Percentiles rank a stretch among this genome's conserved stretches.
These are phyloP conservation scores for Sinohyriopsis cumingii DNA, from an alignment of 2,888 invertebrate species.

Conservation along the genomic window DNA sequence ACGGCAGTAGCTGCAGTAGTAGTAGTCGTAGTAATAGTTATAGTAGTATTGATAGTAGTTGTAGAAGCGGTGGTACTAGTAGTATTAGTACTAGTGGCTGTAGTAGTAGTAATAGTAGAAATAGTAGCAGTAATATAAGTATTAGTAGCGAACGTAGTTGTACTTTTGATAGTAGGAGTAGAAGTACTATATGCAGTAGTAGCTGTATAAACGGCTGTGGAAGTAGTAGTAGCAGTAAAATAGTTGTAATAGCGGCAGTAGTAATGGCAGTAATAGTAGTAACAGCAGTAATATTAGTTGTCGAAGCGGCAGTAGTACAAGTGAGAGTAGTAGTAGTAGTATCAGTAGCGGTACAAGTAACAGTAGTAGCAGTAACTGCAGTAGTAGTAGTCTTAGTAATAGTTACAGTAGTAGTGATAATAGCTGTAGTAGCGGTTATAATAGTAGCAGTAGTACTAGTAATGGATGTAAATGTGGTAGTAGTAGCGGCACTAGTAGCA, in stretches of 20 bases:
- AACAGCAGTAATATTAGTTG: slow-evolving; percentile 15
- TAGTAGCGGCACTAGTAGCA: no score
- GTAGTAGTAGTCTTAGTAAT: slow-evolving; percentile 4
- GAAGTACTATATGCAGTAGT: no score
- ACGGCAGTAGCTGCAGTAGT: slow-evolving; percentile 9
- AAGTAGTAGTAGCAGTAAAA: no score
- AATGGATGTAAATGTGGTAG: no score
- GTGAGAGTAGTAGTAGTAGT: slow-evolving; percentile 4
- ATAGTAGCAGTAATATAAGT: not conserved
- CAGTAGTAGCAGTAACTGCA: not conserved
- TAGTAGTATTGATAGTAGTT: not conserved
- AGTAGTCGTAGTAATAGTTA: slow-evolving; percentile 13
- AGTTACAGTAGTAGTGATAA: slow-evolving; percentile 3
- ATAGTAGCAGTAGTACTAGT: slow-evolving; percentile 4
- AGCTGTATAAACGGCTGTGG: no score
- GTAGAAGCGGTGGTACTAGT: not conserved
- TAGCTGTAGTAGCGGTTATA: not conserved
- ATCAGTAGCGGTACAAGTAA: slow-evolving; percentile 1
- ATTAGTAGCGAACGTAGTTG: slow-evolving; percentile 2
- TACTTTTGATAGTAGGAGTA: not conserved
- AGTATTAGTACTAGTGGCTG: slow-evolving; percentile 2
- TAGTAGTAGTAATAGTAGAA: not conserved
- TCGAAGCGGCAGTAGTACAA: slow-evolving; percentile 14
- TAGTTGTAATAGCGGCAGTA: no score
- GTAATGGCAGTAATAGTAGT: slow-evolving; percentile 13